Conservation (phyloP, 2,888 invertebrate species). For the Lasioglossum villosulum region DNA sequence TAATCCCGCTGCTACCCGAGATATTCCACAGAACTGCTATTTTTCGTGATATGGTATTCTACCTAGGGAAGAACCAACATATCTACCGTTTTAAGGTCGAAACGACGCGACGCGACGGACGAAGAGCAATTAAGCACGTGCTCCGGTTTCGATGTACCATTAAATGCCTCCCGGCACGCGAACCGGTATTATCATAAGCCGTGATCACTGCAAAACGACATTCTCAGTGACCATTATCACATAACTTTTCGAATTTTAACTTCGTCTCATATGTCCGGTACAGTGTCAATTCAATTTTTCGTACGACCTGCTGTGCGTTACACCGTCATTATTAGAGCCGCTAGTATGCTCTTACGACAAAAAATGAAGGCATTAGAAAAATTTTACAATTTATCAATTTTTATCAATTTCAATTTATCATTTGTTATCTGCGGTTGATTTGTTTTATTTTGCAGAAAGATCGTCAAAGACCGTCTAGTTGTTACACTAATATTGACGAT, state of each 20-base stretch:
- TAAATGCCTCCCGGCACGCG: not conserved
- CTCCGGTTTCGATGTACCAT: constrained; percentile 16
- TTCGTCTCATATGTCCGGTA: not conserved
- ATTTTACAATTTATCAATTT: not conserved
- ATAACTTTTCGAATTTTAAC: constrained; percentile 1
- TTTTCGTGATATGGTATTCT: not conserved
- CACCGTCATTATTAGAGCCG: not conserved
- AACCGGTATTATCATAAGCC: not conserved
- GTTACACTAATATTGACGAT: not conserved
- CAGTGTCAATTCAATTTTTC: not conserved
- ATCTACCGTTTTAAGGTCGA: not conserved
- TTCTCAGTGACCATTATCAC: not conserved
- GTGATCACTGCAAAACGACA: constrained; percentile 3
- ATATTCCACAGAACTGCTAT: not conserved
- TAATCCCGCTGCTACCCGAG: not conserved
- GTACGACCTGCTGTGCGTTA: not conserved
- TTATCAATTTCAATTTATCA: not conserved
- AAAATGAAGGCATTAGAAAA: not conserved
- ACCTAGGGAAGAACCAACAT: not conserved
- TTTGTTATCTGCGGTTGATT: not conserved
- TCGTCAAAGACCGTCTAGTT: not conserved
- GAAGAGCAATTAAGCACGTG: constrained; percentile 9
- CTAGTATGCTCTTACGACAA: not conserved
- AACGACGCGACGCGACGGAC: constrained; percentile 2
- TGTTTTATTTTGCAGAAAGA: not conserved